Conservation (phyloP, 2,888 invertebrate species). For the Mermis nigrescens region DNA sequence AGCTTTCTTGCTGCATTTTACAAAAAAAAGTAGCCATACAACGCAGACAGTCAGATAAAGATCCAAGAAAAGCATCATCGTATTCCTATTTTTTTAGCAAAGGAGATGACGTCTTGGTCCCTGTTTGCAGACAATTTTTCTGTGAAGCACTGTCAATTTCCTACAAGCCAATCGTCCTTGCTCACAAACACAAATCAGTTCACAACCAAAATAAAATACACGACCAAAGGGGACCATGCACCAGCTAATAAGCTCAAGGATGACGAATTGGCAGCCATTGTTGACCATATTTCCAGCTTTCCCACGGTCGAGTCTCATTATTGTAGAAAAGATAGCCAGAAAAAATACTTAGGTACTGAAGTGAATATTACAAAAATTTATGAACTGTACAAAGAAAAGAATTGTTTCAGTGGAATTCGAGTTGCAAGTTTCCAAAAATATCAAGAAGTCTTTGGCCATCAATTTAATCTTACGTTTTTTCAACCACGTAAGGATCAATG, state of each 20-base stretch:
- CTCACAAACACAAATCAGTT: neutral
- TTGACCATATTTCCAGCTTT: neutral
- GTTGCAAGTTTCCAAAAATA: neutral
- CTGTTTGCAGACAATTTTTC: neutral
- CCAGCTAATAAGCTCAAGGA: neutral
- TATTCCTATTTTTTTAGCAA: neutral
- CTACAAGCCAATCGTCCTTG: neutral
- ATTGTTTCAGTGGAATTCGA: neutral
- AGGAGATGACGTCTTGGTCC: neutral
- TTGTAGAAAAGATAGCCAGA: neutral
- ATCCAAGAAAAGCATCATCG: neutral
- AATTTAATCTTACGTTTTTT: neutral
- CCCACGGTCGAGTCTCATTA: neutral
- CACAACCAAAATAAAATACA: neutral
- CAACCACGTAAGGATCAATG: slow-evolving; percentile 8
- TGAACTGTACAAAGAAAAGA: neutral
- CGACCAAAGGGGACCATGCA: neutral
- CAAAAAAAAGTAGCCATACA: neutral
- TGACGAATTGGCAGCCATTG: neutral
- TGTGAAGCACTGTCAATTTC: neutral
- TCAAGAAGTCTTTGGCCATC: neutral
- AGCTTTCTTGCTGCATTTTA: neutral
- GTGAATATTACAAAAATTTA: neutral
- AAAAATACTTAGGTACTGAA: neutral
- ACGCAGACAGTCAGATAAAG: neutral